Evolutionary conservation across 2,888 invertebrate species (phyloP).

Genomic region (Entomobrya multifasciata): DNA sequence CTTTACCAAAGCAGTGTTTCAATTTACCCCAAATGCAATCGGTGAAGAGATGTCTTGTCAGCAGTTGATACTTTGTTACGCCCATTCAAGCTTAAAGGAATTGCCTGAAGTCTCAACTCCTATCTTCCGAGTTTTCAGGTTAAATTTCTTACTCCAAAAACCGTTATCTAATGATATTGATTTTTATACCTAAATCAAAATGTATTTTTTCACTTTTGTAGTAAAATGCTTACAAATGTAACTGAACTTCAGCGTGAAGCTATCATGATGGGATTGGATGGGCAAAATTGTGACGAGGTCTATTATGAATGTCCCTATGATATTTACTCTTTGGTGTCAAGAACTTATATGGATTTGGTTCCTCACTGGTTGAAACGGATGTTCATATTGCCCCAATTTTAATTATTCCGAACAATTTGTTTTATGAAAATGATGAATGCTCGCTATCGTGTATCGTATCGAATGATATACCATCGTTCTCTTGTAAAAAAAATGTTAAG

Average conservation of each 20-base stretch:
- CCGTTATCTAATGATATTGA: not conserved
- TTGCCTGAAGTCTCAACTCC: constrained; percentile 38
- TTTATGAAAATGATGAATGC: too few species aligned
- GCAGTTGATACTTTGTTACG: constrained; percentile 62
- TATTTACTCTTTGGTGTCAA: constrained; percentile 49
- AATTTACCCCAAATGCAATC: constrained; percentile 39
- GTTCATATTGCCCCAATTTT: constrained; percentile 47
- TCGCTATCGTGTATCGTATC: too few species aligned
- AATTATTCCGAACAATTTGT: not conserved
- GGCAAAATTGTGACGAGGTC: constrained; percentile 43
- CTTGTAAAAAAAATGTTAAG: too few species aligned
- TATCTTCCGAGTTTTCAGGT: constrained; percentile 65
- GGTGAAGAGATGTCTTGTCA: constrained; percentile 41
- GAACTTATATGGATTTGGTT: constrained; percentile 52
- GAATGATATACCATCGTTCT: too few species aligned
- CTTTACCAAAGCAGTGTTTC: constrained; percentile 46
- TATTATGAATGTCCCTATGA: constrained; percentile 57
- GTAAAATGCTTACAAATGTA: constrained; percentile 65
- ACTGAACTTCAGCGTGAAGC: constrained; percentile 47
- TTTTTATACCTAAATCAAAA: not conserved
- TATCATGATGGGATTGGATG: constrained; percentile 58
- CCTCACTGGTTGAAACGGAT: constrained; percentile 67
- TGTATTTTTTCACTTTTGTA: too few species aligned
- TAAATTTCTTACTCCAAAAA: not conserved
- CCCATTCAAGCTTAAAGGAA: constrained; percentile 42